These are phyloP conservation scores for Dromaius novaehollandiae DNA, from an alignment of 2,113 vertebrate genomes.

Conservation along the genomic window DNA sequence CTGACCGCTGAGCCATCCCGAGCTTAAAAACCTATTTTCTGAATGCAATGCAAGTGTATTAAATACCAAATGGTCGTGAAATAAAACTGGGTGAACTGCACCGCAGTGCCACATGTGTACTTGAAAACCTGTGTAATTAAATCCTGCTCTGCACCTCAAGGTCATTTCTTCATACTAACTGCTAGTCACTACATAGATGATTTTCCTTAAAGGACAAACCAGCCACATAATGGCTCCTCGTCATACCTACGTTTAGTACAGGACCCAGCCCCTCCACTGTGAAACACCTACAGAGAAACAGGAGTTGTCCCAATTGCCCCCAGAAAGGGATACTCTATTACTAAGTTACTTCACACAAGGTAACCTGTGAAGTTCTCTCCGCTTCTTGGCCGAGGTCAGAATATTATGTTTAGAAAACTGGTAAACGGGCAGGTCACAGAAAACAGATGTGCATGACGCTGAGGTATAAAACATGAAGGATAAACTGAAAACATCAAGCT, in stretches of 20 bases:
- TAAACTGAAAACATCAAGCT: not conserved
- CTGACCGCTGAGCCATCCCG: not conserved
- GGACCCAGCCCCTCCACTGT: not conserved
- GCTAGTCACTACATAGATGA: not conserved
- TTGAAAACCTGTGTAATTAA: not conserved
- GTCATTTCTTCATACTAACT: not conserved
- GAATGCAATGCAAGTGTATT: not conserved
- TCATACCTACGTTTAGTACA: not conserved
- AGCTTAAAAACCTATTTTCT: not conserved
- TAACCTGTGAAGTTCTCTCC: not conserved
- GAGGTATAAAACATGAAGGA: not conserved
- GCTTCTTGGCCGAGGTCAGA: not conserved
- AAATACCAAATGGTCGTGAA: not conserved
- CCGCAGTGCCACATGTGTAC: rapidly evolving
- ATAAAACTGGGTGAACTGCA: not conserved
- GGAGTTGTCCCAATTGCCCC: not conserved
- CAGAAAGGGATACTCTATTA: not conserved
- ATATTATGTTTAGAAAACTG: not conserved
- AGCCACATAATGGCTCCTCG: not conserved
- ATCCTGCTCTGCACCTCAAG: not conserved
- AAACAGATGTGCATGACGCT: rapidly evolving
- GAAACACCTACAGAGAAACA: not conserved
- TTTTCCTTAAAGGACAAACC: not conserved
- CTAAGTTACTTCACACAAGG: not conserved
- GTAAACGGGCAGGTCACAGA: not conserved